These are phyloP conservation scores for Aphelinus atriplicis DNA, from an alignment of 1,140 invertebrate species.

Conservation along the genomic window DNA sequence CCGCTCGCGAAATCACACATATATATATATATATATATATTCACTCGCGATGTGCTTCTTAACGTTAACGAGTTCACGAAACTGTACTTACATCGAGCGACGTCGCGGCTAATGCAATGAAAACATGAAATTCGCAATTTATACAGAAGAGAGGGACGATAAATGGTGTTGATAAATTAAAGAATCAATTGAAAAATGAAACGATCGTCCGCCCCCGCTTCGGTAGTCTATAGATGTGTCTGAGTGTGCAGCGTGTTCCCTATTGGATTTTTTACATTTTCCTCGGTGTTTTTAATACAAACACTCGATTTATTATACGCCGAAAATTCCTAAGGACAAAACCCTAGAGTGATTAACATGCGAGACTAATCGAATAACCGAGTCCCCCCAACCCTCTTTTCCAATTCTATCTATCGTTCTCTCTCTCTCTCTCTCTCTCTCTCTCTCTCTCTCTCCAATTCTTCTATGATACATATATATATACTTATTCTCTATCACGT, in stretches of 20 bases:
- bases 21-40: too few species aligned
- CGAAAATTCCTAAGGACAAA: neutral
- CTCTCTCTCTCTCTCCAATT: neutral
- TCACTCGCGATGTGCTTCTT: neutral
- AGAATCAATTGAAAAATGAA: neutral
- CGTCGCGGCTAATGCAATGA: too few species aligned
- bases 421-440: neutral
- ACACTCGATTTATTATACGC: neutral
- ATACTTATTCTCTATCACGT: constrained; percentile 15
- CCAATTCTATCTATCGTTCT: neutral
- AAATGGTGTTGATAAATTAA: neutral
- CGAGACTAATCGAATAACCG: neutral
- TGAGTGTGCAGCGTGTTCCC: constrained; percentile 59
- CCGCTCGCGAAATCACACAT: too few species aligned
- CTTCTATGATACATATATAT: constrained; percentile 10
- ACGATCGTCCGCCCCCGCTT: constrained; percentile 54
- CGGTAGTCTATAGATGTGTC: constrained; percentile 56
- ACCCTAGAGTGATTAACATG: neutral
- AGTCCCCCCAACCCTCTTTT: neutral
- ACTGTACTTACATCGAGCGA: too few species aligned
- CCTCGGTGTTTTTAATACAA: constrained; percentile 16
- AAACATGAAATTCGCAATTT: neutral
- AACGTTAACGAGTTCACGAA: neutral
- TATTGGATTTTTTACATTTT: constrained; percentile 37
- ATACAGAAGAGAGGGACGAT: constrained; percentile 18